Evolutionary conservation across 2,888 invertebrate species (phyloP), one percentile per base, ranked within the genome.

Genomic region (Sialis fuliginosa): DNA sequence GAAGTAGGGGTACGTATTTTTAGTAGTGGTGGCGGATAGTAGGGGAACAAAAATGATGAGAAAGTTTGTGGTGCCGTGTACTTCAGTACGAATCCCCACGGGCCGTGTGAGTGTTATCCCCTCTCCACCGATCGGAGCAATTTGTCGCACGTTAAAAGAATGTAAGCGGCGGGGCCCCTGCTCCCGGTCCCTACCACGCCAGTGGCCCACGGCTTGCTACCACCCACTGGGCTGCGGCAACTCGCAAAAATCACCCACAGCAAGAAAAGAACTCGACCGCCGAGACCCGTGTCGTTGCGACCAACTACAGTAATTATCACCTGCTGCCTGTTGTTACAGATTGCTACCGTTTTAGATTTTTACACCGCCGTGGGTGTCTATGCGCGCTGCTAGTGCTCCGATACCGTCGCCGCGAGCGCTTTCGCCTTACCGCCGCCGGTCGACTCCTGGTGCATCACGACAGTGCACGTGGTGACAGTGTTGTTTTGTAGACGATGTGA

Each of bases 191-290:
- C 32, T 31, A 55, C 60, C 55, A 62, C 57, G 37, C 58, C 57
- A 56, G 54, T 57, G 56, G 61, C 67, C 65, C 66, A 68, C 67
- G 66, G 70, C 67, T 67, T 62, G 65, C 65, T 65, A 66, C 72
- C 72, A 73, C 72, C 73, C 74, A 72, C 71, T 67, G 72, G 61
- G 58, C 30, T 31, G 43, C 60, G 56, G 68, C 22, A 69, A 66
- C 71, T 71, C 73, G 63, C 63, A 64, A 64, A 65, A 64, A 64
- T 65, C 61, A 48, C 47, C 51, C 53, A 53, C 54, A 57, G 45
- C 34, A 50, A 51, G 51, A 51, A 74, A 75, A 75, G 74, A 74
- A 72, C 70, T 70, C 69, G 70, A 37, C 37, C 37, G 37, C 37
- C 12, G 37, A 37, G 37, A 37, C 37, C 37, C n/a, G n/a, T 10